Evolutionary conservation across 2,888 invertebrate species (phyloP), one percentile per base, ranked within the genome.

Genomic region (Agrypnus murinus): DNA sequence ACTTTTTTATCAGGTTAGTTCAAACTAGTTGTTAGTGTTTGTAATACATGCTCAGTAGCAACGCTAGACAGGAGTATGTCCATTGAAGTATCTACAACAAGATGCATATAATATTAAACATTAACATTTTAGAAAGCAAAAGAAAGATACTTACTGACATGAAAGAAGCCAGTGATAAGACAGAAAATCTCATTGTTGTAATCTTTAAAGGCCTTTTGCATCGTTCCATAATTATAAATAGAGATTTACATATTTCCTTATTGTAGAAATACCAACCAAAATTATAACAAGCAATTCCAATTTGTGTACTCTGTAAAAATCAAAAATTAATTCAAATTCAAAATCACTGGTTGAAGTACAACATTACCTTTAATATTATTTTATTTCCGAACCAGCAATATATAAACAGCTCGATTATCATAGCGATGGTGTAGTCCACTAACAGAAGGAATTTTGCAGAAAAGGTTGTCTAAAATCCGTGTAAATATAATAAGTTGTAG

Each of bases 301-400:
- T 58, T 31, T 60, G 15, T 12, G 40, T 34, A 19, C 76, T 76
- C 75, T 75, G 58, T 17, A 62, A 65, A 57, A 38, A 34, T 8
- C 0, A 17, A 36, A 12, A 12, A 9, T 32, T 2, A 48, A 48
- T 8, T 34, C 32, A 5, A 68, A 64, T n/a, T n/a, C n/a, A n/a
- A n/a, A n/a, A n/a, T 0, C 10, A 19, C 8, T 59, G n/a, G 6
- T 36, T n/a, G 10, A 25, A 12, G 60, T 38, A 65, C 6, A n/a
- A n/a, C 2, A 38, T 2, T 57, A 74, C 76, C 72, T 75, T 75
- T 14, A 60, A 17, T 12, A 76, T 74, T 40, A 76, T 57, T 60
- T 73, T 72, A 53, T 76, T 76, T 38, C 73, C 76, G 36, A 73
- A 75, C 71, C 73, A 74, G 53, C 73, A 73, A 12, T 73, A 76